Conservation (phyloP, 2,113 vertebrate genomes). For the Oxyura jamaicensis region DNA sequence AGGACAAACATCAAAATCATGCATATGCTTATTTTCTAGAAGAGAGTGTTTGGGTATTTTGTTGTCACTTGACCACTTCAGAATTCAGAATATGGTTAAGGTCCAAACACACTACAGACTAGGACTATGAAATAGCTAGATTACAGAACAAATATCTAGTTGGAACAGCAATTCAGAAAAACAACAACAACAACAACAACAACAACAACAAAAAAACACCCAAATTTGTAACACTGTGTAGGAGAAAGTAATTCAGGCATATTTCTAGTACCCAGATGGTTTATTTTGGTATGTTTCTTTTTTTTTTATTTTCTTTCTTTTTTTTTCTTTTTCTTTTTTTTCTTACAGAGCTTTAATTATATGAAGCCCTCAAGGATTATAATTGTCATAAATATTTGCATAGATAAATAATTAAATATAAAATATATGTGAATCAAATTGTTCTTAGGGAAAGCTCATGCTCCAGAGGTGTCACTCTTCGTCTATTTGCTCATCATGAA, state of each 20-base stretch:
- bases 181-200: too few relatives aligned
- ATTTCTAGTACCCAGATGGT: not conserved
- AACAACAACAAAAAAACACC: not conserved
- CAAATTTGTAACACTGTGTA: not conserved
- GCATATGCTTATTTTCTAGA: not conserved
- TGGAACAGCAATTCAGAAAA: not conserved
- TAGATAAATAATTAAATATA: slow-evolving; percentile 45
- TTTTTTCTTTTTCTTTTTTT: not conserved
- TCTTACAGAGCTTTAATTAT: not conserved
- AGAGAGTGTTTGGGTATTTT: not conserved
- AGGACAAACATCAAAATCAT: not conserved
- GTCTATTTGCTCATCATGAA: slow-evolving; percentile 21
- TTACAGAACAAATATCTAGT: not conserved
- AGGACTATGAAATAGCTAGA: not conserved
- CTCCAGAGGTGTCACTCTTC: slow-evolving; percentile 1
- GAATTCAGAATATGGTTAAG: not conserved
- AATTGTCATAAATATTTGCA: slow-evolving; percentile 43
- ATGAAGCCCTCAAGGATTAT: not conserved
- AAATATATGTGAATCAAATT: slow-evolving; percentile 37
- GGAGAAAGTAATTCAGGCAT: not conserved
- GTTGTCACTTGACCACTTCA: not conserved
- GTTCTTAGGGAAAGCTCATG: slow-evolving; percentile 29
- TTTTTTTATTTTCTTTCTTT: not conserved
- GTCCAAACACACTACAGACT: not conserved
- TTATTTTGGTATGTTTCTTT: not conserved